Conservation (phyloP, 2,888 invertebrate genomes). For the Orgyia antiqua region DNA sequence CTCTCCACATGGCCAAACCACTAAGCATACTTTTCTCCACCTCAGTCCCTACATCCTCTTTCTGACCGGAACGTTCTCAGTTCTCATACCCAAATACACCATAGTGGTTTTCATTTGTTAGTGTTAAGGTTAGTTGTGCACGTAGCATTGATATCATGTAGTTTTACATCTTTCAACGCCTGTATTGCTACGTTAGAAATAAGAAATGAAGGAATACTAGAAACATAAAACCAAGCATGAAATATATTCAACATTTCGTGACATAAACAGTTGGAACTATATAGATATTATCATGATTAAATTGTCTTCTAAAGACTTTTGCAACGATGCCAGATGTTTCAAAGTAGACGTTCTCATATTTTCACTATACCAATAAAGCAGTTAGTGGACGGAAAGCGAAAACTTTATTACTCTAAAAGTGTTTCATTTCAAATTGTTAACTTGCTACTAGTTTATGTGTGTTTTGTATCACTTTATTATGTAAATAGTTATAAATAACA, state of each 20-base stretch:
- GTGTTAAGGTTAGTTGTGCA: no score
- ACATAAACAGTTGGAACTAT: slow-evolving; percentile 8
- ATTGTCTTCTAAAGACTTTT: slow-evolving; percentile 9
- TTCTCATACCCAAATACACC: no score
- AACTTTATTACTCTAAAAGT: background rate
- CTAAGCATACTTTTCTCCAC: no score
- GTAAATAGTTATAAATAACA: no score
- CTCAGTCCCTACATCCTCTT: no score
- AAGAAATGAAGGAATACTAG: no score
- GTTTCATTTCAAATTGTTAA: slow-evolving; percentile 9
- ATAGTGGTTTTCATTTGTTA: no score
- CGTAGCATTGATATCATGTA: no score
- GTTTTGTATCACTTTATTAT: slow-evolving; percentile 3
- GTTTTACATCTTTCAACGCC: background rate
- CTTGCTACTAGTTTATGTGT: slow-evolving; percentile 3
- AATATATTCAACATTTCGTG: slow-evolving; percentile 13
- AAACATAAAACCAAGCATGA: no score
- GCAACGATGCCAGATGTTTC: slow-evolving; percentile 11
- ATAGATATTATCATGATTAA: slow-evolving; percentile 10
- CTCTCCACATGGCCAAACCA: no score
- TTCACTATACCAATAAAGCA: slow-evolving; percentile 4
- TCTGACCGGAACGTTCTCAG: no score
- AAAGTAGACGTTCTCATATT: slow-evolving; percentile 5
- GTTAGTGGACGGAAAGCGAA: slow-evolving; percentile 2
- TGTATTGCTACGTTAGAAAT: background rate